phyloP scores from a whole-genome alignment of 2,888 invertebrate genomes.

The Troides helena region DNA sequence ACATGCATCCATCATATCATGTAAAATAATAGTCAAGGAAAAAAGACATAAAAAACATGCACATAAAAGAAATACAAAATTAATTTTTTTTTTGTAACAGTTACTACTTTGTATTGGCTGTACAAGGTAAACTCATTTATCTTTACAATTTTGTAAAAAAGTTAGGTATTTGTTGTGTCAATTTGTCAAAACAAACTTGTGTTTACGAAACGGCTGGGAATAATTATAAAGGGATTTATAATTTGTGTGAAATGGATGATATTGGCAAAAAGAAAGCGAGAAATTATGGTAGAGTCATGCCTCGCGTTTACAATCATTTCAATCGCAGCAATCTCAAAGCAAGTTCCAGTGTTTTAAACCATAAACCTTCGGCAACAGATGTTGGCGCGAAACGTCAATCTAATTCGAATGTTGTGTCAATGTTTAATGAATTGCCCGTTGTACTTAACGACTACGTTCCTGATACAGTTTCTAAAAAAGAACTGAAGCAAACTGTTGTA shows the following conservation, averaged over 20 bases:
- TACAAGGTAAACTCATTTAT: background rate
- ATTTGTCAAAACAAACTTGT: slow-evolving; percentile 13
- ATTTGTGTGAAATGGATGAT: slow-evolving; percentile 39
- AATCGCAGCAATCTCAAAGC: slow-evolving; percentile 45
- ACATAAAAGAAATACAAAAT: too few species aligned
- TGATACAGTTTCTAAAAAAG: slow-evolving; percentile 41
- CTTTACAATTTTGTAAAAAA: background rate
- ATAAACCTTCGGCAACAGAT: slow-evolving; percentile 49
- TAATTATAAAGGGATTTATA: background rate
- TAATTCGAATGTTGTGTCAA: slow-evolving; percentile 51
- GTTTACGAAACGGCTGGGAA: slow-evolving; percentile 9
- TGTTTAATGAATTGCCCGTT: slow-evolving; percentile 61
- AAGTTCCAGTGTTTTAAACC: slow-evolving; percentile 56
- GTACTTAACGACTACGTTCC: slow-evolving; percentile 61
- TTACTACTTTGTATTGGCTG: background rate
- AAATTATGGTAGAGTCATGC: slow-evolving; percentile 66
- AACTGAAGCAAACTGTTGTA: slow-evolving; percentile 46
- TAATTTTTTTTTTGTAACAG: background rate
- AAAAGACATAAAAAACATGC: too few species aligned
- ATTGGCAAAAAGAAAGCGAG: slow-evolving; percentile 38
- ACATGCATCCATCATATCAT: too few species aligned
- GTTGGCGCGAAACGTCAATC: slow-evolving; percentile 65
- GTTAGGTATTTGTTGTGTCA: slow-evolving; percentile 1
- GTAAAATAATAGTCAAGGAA: too few species aligned
- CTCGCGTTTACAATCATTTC: slow-evolving; percentile 55